Base-by-base conservation (phyloP, 2,797 vertebrate genomes). In the Catamblyrhynchus diadema region DNA sequence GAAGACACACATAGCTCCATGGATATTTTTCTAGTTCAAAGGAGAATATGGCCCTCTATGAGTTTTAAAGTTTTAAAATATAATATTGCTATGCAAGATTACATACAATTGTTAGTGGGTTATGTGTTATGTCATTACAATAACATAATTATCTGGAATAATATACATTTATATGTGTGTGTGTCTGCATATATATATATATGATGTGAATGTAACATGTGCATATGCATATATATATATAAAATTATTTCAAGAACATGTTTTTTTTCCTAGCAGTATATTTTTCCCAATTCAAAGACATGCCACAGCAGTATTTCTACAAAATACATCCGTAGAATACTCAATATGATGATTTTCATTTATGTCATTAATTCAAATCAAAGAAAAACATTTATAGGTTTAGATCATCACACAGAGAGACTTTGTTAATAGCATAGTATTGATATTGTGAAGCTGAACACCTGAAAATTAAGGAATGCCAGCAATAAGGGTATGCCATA, bases 151-250 rank as follows among this genome's bases (percentile, higher is more conserved):
- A 37, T 20, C 37, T 44, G 18, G 19, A 48, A 30, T 32, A 41
- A 59, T 45, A 81, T 11, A 25, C 4, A 44, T 22, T 50, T 9
- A 32, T n/a, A 2, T 23, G 0, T 27, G 2, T 30, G 2, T 33
- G 0, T 33, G 0, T 37, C 22, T 33, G 22, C 22, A n/a, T 20
- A 28, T 33, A 27, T 24, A 39, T 39, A 16, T 22, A 12, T 39
- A 17, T 28, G 3, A 33, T 24, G 7, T 41, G 7, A 62, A 37
- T 10, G 5, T 53, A 39, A 50, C 11, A n/a, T 22, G 20, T 3
- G 12, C 6, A 22, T 5, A 44, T n/a, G n/a, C 2, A 51, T 7
- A 53, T 2, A 51, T 2, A 32, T 2, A 27, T 16, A 39, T 8
- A 72, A 47, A 81, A 60, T 27, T 9, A 19, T 81, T 66, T 23